Percentiles rank a stretch among this genome's conserved stretches.
phyloP scores from a whole-genome alignment of 1,140 invertebrate species.

The Globodera ellingtonae region DNA sequence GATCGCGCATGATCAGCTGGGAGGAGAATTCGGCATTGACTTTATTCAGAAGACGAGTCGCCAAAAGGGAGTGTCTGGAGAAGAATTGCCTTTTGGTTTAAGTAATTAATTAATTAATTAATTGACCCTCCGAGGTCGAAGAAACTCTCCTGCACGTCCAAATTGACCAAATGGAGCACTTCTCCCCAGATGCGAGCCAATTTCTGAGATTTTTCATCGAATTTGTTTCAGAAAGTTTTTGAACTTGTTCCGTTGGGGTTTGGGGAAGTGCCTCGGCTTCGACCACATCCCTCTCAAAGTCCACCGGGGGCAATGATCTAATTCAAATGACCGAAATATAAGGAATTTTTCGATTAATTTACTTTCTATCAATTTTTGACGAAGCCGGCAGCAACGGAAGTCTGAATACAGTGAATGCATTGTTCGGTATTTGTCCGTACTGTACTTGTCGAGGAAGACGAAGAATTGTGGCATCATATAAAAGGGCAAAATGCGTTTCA shows the following conservation, averaged over 20 bases:
- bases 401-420: conserved; percentile 53
- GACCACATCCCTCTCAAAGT: conserved; percentile 57
- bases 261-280: conserved; percentile 65
- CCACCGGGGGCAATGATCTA: conserved; percentile 65
- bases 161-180: conserved; percentile 58
- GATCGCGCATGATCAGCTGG: conserved; percentile 65
- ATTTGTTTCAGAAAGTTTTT: neutral
- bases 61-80: conserved; percentile 69
- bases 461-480: conserved; percentile 71
- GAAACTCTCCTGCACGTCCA: conserved; percentile 69
- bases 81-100: neutral
- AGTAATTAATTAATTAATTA: neutral
- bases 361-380: conserved; percentile 66
- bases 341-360: too few relatives aligned
- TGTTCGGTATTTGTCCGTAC: neutral
- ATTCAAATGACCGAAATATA: neutral
- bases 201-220: conserved; percentile 6
- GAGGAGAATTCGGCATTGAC: conserved; percentile 65
- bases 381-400: conserved; percentile 67
- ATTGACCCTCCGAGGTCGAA: conserved; percentile 68
- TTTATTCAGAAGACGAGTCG: conserved; percentile 66
- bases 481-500: conserved; percentile 69
- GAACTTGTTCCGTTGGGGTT: conserved; percentile 64
- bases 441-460: conserved; percentile 67
- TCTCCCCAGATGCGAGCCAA: conserved; percentile 66